Evolutionary conservation across 2,797 vertebrate species (phyloP).

Genomic region (Sebastes itinus): DNA sequence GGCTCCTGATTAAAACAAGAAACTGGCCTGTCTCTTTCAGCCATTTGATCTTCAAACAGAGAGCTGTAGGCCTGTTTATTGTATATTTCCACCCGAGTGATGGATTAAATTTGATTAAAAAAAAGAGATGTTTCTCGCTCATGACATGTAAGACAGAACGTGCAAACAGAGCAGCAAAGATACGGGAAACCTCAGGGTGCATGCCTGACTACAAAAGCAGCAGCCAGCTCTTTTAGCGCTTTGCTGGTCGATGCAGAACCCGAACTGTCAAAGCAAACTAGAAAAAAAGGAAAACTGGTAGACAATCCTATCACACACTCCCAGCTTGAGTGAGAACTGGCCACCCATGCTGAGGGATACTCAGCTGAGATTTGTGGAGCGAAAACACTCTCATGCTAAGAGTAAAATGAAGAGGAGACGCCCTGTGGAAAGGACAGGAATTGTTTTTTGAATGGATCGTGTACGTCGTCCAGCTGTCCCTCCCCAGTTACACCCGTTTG

Average conservation of each 20-base stretch:
- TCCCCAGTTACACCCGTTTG: constrained; percentile 13
- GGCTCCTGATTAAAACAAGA: constrained; percentile 47
- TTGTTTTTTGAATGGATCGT: constrained; percentile 22
- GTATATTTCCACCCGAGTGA: constrained; percentile 31
- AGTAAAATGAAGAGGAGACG: constrained; percentile 31
- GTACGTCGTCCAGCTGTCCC: constrained; percentile 13
- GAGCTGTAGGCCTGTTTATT: constrained; percentile 51
- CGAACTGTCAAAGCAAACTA: constrained; percentile 40
- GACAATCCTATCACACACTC: constrained; percentile 70
- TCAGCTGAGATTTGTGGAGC: constrained; percentile 46
- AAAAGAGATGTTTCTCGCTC: constrained; percentile 32
- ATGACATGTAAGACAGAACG: constrained; percentile 33
- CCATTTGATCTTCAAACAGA: constrained; percentile 65
- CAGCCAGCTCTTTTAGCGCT: constrained; percentile 30
- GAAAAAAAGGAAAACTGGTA: constrained; percentile 1
- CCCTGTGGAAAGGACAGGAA: constrained; percentile 8
- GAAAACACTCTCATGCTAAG: constrained; percentile 29
- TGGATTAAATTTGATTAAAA: constrained; percentile 43
- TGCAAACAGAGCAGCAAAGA: constrained; percentile 25
- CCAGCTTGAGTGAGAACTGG: constrained; percentile 64
- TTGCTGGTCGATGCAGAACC: constrained; percentile 45
- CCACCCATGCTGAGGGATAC: constrained; percentile 67
- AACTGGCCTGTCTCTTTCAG: constrained; percentile 19
- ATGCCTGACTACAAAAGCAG: constrained; percentile 36
- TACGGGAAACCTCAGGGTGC: constrained; percentile 31